A percentile compares a stretch with the other conserved stretches of the same genome.
Evolutionary conservation across 2,797 vertebrate genomes (phyloP).

Genomic region (Oreortyx pictus): DNA sequence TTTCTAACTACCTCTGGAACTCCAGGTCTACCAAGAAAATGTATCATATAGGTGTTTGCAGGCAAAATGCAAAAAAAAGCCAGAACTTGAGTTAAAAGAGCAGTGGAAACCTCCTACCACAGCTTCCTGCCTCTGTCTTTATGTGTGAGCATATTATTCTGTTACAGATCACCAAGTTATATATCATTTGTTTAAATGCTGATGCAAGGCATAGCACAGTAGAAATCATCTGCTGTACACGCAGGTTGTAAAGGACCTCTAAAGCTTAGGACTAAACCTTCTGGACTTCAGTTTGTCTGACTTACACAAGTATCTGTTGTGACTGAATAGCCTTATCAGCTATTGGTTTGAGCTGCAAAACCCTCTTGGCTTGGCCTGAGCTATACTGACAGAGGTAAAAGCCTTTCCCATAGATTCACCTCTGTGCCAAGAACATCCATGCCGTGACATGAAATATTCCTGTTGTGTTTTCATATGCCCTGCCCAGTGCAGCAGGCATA

Average conservation of each 20-base stretch:
- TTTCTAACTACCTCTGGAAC: neutral
- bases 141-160: neutral
- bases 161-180: neutral
- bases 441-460: neutral
- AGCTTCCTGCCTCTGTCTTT: neutral
- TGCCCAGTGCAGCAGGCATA: neutral
- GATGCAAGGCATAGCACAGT: neutral
- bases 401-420: neutral
- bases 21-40: neutral
- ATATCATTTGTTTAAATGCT: neutral
- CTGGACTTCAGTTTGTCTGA: neutral
- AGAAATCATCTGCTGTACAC: neutral
- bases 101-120: neutral
- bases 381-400: neutral
- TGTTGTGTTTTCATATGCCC: neutral
- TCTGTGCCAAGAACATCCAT: neutral
- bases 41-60: neutral
- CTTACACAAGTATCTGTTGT: neutral
- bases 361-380: neutral
- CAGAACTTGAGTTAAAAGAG: neutral
- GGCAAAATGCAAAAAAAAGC: neutral
- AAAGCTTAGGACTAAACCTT: neutral
- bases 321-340: neutral
- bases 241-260: neutral
- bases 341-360: neutral